A percentile compares a stretch with the other conserved stretches of the same genome.
phyloP scores from a whole-genome alignment of 2,888 invertebrate species.

The Aspidapion aeneum region DNA sequence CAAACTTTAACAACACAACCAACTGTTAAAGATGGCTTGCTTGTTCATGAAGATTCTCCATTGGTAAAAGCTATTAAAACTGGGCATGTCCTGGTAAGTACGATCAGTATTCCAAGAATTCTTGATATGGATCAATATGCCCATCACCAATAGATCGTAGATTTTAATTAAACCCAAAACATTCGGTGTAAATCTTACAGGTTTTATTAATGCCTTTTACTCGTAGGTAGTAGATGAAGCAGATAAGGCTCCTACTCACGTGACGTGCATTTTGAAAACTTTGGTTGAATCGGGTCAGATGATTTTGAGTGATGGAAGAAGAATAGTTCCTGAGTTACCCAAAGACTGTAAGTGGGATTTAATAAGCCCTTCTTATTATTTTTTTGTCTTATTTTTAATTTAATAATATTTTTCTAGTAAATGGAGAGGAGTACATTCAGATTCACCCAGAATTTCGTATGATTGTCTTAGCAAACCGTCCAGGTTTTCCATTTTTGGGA shows the following conservation, averaged over 20 bases:
- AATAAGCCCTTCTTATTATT: not conserved
- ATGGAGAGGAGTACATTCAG: slow-evolving; percentile 37
- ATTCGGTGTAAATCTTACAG: too few species aligned
- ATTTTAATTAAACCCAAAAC: too few species aligned
- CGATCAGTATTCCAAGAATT: too few species aligned
- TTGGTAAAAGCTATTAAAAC: slow-evolving; percentile 85
- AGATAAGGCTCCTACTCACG: slow-evolving; percentile 96
- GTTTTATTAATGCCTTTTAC: too few species aligned
- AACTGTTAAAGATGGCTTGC: slow-evolving; percentile 82
- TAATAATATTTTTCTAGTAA: not conserved
- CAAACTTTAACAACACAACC: slow-evolving; percentile 92
- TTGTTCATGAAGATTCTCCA: slow-evolving; percentile 92
- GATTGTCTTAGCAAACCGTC: slow-evolving; percentile 92
- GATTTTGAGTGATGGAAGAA: slow-evolving; percentile 90
- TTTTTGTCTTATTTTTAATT: too few species aligned
- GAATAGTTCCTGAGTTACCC: slow-evolving; percentile 62
- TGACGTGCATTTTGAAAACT: slow-evolving; percentile 93
- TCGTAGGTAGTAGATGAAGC: slow-evolving; percentile 82
- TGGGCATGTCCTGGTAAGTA: slow-evolving; percentile 73
- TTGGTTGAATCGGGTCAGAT: slow-evolving; percentile 95
- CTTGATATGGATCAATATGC: too few species aligned
- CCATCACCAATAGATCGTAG: too few species aligned
- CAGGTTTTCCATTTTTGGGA: slow-evolving; percentile 96
- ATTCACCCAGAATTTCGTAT: slow-evolving; percentile 83
- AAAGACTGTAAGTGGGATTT: not conserved